phyloP scores from a whole-genome alignment of 2,888 invertebrate species.

The Herminia tarsipennalis region DNA sequence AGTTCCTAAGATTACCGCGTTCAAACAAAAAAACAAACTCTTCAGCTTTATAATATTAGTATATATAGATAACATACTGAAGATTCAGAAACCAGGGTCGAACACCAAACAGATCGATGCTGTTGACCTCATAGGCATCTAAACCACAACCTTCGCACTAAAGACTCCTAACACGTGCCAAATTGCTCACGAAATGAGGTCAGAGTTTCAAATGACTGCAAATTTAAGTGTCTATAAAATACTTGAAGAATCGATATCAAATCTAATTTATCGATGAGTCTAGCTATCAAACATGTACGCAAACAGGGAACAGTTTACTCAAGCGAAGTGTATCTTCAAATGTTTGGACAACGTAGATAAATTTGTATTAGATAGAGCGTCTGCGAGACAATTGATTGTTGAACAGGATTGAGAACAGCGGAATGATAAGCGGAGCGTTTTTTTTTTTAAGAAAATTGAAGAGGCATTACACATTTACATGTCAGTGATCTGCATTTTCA shows the following conservation, averaged over 20 bases:
- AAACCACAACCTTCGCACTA: no score
- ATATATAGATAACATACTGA: no score
- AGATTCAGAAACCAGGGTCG: no score
- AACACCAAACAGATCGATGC: no score
- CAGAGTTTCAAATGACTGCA: slow-evolving; percentile 1
- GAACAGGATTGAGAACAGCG: background rate
- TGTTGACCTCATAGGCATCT: no score
- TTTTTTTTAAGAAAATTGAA: no score
- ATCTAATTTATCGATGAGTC: background rate
- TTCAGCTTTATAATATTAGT: no score
- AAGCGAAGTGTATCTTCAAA: slow-evolving; percentile 13
- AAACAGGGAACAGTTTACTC: slow-evolving; percentile 10
- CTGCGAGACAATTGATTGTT: slow-evolving; percentile 11
- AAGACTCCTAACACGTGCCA: no score
- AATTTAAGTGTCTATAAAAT: slow-evolving; percentile 10
- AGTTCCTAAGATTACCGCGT: no score
- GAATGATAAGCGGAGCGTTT: background rate
- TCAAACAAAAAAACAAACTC: no score
- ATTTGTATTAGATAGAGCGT: slow-evolving; percentile 36
- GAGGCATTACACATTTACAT: no score
- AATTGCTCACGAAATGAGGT: background rate
- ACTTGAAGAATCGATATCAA: slow-evolving; percentile 4
- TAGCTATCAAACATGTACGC: slow-evolving; percentile 2
- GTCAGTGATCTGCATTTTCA: no score
- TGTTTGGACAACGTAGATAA: slow-evolving; percentile 38